Base-by-base conservation (phyloP, 2,113 vertebrate species). In the Garra rufa region DNA sequence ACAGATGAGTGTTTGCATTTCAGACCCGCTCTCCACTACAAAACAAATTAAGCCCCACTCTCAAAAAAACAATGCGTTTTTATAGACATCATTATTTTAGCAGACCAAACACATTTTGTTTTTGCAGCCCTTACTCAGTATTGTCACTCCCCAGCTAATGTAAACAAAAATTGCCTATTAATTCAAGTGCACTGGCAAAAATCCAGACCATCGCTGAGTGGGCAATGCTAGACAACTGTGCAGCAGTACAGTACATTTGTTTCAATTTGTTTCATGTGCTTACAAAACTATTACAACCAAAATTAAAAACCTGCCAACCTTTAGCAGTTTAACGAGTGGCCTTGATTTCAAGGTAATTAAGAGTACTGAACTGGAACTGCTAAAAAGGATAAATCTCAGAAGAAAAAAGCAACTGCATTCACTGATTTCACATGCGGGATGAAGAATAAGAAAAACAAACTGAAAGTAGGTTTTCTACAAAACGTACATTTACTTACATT, bases 1-100 rank as follows among this genome's bases (percentile, higher is more conserved):
- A 79, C 38, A 79, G 24, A 79, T 63, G 38, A 48, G 59, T 30
- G 59, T 48, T 80, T 67, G n/a, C 14, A 61, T n/a, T n/a, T n/a
- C n/a, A n/a, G n/a, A n/a, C n/a, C n/a, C n/a, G n/a, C 55, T 43
- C 19, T 78, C 21, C 76, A 43, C 55, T 44, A 57, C 38, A 43
- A 57, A 11, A 80, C 77, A n/a, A 80, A 46, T 21, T 65, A 63
- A 65, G 44, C 15, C 41, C 8, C 24, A 65, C 14, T 21, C 59
- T 48, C 44, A 75, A 48, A 65, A 43, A 44, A 61, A 78, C 13
- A 7, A 4, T 48, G 46, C 0, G 4, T 11, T 76, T 76, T 55
- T 76, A 55, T 38, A 76, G 17, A 19, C 74, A 34, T 38, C 48
- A 41, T 59, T 59, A 78, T 78, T 78, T 78, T 17, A 43, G 19